These are phyloP conservation scores for Chirona hameri DNA, from an alignment of 2,888 invertebrate species.

Conservation along the genomic window DNA sequence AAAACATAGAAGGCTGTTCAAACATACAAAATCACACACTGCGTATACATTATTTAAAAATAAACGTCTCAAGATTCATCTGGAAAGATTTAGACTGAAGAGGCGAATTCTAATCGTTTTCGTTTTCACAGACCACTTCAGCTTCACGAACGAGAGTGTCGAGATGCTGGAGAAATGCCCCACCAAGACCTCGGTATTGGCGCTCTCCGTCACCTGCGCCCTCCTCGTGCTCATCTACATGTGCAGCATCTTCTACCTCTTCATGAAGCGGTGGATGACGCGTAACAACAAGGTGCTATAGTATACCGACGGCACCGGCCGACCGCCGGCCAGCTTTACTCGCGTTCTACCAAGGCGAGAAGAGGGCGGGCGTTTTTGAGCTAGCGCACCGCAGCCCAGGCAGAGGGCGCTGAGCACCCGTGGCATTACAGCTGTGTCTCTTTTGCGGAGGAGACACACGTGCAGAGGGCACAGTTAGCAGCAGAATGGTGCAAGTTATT, in stretches of 20 bases:
- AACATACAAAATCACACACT: too few species aligned
- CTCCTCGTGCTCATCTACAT: conserved; percentile 82
- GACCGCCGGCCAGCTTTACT: not conserved
- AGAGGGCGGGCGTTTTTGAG: not conserved
- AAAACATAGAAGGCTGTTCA: too few species aligned
- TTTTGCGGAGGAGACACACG: not conserved
- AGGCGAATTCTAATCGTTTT: not conserved
- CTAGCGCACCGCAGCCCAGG: not conserved
- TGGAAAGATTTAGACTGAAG: too few species aligned
- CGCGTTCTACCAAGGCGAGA: not conserved
- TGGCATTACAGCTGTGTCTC: conserved; percentile 6
- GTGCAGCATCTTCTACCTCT: conserved; percentile 86
- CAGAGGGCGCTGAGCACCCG: not conserved
- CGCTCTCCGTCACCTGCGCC: conserved; percentile 85
- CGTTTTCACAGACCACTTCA: conserved; percentile 48
- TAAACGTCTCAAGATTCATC: too few species aligned
- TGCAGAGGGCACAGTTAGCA: not conserved
- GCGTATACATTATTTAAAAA: too few species aligned
- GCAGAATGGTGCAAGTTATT: not conserved
- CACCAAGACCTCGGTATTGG: conserved; percentile 84
- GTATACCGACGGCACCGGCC: not conserved
- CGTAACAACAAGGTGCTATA: conserved; percentile 37
- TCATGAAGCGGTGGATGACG: conserved; percentile 82
- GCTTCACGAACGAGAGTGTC: conserved; percentile 74
- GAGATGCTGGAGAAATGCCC: conserved; percentile 88